Conservation (phyloP, 2,113 vertebrate species). For the Chauna torquata region DNA sequence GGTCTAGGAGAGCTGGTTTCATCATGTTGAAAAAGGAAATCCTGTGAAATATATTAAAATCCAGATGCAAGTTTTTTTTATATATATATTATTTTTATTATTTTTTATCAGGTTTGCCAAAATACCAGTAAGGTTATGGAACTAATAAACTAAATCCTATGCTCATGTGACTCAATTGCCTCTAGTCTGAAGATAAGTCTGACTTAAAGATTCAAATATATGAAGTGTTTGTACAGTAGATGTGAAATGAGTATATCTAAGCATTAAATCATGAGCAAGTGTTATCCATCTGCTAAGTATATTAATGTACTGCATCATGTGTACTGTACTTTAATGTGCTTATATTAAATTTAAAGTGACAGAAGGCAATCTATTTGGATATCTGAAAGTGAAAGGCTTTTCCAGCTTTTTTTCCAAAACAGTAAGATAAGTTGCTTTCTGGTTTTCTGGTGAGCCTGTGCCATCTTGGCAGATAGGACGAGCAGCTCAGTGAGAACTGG, state of each 20-base stretch:
- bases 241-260: slow-evolving; percentile 38
- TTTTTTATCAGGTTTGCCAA: slow-evolving; percentile 48
- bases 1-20: slow-evolving; percentile 8
- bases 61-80: background rate
- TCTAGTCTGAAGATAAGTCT: slow-evolving; percentile 55
- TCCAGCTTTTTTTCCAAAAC: background rate
- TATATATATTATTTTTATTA: background rate
- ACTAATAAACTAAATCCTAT: slow-evolving; percentile 56
- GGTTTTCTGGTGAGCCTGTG: background rate
- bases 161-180: slow-evolving; percentile 42
- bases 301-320: slow-evolving; percentile 51
- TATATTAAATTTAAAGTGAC: slow-evolving; percentile 40
- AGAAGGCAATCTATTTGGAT: slow-evolving; percentile 13
- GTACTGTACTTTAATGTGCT: background rate
- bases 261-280: slow-evolving; percentile 29
- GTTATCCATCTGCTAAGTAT: slow-evolving; percentile 61
- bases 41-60: slow-evolving; percentile 64
- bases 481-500: background rate
- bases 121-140: slow-evolving; percentile 61
- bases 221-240: slow-evolving; percentile 59
- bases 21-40: slow-evolving; percentile 42
- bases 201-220: slow-evolving; percentile 58
- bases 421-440: background rate
- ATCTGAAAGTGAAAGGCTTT: slow-evolving; percentile 11
- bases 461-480: background rate